A percentile compares a stretch with the other conserved stretches of the same genome.
phyloP scores from a whole-genome alignment of 1,140 invertebrate species.

The Bombus vancouverensis region DNA sequence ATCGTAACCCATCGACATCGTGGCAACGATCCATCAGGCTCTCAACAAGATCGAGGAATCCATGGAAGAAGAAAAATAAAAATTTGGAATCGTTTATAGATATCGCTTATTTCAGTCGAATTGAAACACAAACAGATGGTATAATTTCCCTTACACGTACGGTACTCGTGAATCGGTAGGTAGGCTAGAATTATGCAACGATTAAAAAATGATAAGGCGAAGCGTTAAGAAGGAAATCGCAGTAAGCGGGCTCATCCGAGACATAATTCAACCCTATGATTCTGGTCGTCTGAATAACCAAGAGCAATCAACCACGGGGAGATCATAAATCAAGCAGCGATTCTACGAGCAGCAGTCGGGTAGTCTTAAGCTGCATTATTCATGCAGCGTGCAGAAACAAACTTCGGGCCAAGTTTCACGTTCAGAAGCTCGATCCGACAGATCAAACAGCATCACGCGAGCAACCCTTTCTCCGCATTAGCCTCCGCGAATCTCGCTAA shows the following conservation, averaged over 20 bases:
- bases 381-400: constrained; percentile 20
- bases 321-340: constrained; percentile 33
- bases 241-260: background rate
- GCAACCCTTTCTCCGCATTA: background rate
- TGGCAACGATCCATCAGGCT: too few species aligned
- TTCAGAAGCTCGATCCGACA: constrained; percentile 1
- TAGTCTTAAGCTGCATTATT: constrained; percentile 29
- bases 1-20: background rate
- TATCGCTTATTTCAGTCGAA: background rate
- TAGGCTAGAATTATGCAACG: background rate
- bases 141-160: background rate
- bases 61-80: background rate
- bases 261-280: background rate
- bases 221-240: background rate
- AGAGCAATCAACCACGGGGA: background rate
- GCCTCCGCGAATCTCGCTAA: background rate
- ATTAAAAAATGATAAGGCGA: background rate
- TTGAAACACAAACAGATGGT: background rate
- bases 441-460: constrained; percentile 20
- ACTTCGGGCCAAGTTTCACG: constrained; percentile 6
- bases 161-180: too few species aligned
- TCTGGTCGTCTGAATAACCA: background rate
- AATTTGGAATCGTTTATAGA: background rate
- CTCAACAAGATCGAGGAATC: background rate
- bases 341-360: background rate